Conservation (phyloP, 2,113 vertebrate species). For the Pygathrix nemaeus region DNA sequence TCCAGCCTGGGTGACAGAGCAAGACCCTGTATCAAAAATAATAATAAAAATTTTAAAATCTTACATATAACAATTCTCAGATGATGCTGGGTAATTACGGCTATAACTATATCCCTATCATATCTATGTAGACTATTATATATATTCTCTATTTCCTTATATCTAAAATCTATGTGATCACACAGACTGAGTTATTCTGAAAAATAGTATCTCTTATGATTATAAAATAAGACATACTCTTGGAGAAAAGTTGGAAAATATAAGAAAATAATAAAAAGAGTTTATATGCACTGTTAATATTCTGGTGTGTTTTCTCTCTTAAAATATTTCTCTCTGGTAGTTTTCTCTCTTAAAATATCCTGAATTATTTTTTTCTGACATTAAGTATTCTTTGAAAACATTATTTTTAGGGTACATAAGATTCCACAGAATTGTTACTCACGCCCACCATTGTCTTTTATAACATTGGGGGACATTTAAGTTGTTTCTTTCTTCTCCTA, state of each 20-base stretch:
- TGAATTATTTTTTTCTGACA: neutral
- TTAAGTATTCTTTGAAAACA: neutral
- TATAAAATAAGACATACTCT: neutral
- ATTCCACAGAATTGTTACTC: neutral
- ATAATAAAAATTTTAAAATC: no score
- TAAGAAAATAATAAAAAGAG: neutral
- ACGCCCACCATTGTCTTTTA: neutral
- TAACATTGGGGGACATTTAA: neutral
- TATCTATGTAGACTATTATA: neutral
- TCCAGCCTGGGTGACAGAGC: no score
- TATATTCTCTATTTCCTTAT: neutral
- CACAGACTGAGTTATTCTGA: neutral
- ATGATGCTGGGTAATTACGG: neutral
- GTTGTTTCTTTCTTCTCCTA: neutral
- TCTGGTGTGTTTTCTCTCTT: neutral
- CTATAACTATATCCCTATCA: neutral
- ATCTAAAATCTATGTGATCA: conserved; percentile 15
- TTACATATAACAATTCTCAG: neutral
- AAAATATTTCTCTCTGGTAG: neutral
- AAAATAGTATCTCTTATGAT: neutral
- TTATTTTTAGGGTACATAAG: neutral
- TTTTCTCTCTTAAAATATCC: neutral
- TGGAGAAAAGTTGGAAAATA: neutral
- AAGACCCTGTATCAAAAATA: no score
- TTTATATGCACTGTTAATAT: neutral